A percentile compares a stretch with the other conserved stretches of the same genome.
Evolutionary conservation across 2,888 invertebrate genomes (phyloP).

Genomic region (Drosophila hawaiiensis): DNA sequence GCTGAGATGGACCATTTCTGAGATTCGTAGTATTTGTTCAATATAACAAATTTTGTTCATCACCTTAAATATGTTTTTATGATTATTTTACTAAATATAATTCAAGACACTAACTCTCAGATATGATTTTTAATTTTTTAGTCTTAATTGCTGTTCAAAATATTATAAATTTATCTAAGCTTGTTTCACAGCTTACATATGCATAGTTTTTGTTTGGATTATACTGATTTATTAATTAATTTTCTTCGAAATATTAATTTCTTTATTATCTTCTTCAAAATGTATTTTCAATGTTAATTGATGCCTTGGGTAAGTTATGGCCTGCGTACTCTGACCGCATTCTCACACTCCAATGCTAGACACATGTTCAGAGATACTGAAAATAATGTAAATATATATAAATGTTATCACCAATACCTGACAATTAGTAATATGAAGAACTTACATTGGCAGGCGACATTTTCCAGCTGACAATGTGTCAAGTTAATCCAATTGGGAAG

Average conservation of each 20-base stretch:
- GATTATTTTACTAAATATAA: no score
- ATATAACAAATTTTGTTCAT: no score
- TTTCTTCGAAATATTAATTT: not conserved
- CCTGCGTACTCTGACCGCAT: not conserved
- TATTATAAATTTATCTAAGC: no score
- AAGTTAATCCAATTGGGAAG: constrained; percentile 50
- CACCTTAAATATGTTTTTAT: no score
- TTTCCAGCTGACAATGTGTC: constrained; percentile 53
- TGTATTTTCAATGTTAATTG: not conserved
- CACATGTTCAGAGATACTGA: constrained; percentile 61
- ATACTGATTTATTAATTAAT: constrained; percentile 4
- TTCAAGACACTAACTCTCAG: no score
- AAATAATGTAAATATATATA: not conserved
- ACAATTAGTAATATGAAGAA: not conserved
- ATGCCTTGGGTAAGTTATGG: not conserved
- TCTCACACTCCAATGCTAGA: constrained; percentile 12
- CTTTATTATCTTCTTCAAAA: not conserved
- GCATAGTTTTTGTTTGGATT: no score
- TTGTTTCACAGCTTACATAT: no score
- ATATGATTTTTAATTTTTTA: no score
- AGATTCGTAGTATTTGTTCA: no score
- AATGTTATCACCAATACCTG: no score
- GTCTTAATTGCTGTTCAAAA: no score
- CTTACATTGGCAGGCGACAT: constrained; percentile 57
- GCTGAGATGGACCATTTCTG: no score